Percentiles rank a stretch among this genome's conserved stretches.
These are phyloP conservation scores for Cyclargus thomasi DNA, from an alignment of 1,140 invertebrate genomes.

Conservation along the genomic window DNA sequence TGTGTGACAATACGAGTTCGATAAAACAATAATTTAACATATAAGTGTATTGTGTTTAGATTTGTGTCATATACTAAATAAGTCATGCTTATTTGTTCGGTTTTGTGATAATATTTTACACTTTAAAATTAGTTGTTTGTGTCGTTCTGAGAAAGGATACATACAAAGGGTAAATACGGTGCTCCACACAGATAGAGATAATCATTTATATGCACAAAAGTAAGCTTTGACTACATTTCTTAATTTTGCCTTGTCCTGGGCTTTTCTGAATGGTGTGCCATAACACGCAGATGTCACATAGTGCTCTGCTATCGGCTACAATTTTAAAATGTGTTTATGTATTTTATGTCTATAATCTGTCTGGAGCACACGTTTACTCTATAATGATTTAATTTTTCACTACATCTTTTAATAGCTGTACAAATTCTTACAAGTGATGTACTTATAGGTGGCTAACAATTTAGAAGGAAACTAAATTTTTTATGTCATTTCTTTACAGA, in stretches of 20 bases:
- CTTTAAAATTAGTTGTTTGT: neutral
- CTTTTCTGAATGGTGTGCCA: too few species aligned
- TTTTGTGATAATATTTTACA: neutral
- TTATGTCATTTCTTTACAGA: slow-evolving; percentile 31
- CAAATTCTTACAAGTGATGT: neutral
- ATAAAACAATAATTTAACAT: neutral
- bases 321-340: too few species aligned
- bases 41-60: neutral
- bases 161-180: too few species aligned
- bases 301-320: too few species aligned
- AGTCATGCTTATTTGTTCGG: neutral
- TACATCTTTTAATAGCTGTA: too few species aligned
- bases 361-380: too few species aligned
- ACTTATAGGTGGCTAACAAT: too few species aligned
- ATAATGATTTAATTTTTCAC: too few species aligned
- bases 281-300: too few species aligned
- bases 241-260: too few species aligned
- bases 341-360: neutral
- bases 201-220: too few species aligned
- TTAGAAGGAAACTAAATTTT: neutral
- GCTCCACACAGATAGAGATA: neutral
- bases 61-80: neutral
- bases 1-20: neutral
- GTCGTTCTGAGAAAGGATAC: neutral
- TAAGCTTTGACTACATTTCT: too few species aligned